Percentiles rank a stretch among this genome's conserved stretches.
Conservation (phyloP, 2,797 vertebrate genomes). For the Trichosurus vulpecula region DNA sequence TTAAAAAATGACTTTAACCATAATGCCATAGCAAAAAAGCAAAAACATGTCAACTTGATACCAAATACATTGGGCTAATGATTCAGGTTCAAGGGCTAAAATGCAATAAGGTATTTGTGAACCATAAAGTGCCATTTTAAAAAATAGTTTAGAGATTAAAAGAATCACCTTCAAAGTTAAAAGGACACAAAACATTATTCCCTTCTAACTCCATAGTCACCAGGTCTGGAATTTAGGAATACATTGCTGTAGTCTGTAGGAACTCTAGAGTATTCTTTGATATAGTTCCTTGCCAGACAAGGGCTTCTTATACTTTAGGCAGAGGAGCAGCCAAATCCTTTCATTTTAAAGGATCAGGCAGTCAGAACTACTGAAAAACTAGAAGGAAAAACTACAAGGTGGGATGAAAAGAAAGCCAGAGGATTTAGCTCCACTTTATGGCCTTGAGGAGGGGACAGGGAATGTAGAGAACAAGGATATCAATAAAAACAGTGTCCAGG, state of each 20-base stretch:
- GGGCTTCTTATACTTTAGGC: background rate
- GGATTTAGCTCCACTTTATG: background rate
- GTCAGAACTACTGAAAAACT: background rate
- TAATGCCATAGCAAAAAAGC: background rate
- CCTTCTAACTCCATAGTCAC: background rate
- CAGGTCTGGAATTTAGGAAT: background rate
- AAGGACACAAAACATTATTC: background rate
- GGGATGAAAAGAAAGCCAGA: background rate
- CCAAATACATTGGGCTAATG: background rate
- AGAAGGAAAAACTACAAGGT: background rate
- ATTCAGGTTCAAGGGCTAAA: background rate
- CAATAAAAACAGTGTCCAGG: background rate
- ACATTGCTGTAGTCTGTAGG: background rate
- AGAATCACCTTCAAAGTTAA: background rate
- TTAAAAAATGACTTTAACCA: background rate
- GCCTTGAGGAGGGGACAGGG: background rate
- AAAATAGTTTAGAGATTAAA: background rate
- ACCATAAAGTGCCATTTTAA: background rate
- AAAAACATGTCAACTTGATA: background rate
- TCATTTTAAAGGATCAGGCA: too few relatives aligned
- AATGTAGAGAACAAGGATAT: background rate
- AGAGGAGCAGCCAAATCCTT: too few relatives aligned
- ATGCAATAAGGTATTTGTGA: background rate
- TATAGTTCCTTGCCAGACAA: background rate
- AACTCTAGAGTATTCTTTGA: background rate